Base-by-base conservation (phyloP, 35 echinoderm and acorn worm species). In the Hemicentrotus pulcherrimus region DNA sequence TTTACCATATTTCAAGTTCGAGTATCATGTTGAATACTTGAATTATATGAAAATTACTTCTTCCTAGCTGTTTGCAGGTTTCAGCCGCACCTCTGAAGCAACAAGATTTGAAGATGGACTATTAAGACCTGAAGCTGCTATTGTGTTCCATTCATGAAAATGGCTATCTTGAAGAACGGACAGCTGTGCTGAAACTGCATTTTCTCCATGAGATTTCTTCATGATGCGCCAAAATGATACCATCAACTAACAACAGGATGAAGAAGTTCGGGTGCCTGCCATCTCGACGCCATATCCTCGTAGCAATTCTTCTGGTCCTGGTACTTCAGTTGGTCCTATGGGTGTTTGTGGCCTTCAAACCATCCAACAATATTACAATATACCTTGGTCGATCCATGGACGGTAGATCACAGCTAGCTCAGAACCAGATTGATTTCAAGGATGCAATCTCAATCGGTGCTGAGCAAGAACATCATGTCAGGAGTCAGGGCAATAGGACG, bases 391-490 rank as follows among this genome's bases (percentile, higher is more conserved):
- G 41, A 31, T 46, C 46, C 6, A 59, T 59, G 52, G 52, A 59
- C 16, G 52, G 16, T 14, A 59, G 65, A n/a, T 78, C 65, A 78
- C 46, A 93, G 31, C 91, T 93, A 28, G 30, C n/a, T 0, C 91
- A 58, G n/a, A 93, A 93, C 46, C 45, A 93, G 48, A 12, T 93
- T 47, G 91, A 58, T 13, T 93, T 93, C 48, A 58, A 93, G 50
- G 91, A 47, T 93, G 91, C 91, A 16, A 47, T 93, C 14, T 22
- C 30, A 31, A 18, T 93, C 16, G 48, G n/a, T 58, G 12, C 33
- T 24, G 41, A 91, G 90, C 32, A 10, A 45, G 46, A 46, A 33
- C 14, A 41, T 90, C 88, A 90, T 47, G 18, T 16, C 11, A 33
- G 32, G 88, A 24, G 14, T 47, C 2, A 41, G n/a, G 16, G 46